A percentile compares a stretch with the other conserved stretches of the same genome.
Evolutionary conservation across 2,888 invertebrate species (phyloP).

Genomic region (Cheilosia soror): DNA sequence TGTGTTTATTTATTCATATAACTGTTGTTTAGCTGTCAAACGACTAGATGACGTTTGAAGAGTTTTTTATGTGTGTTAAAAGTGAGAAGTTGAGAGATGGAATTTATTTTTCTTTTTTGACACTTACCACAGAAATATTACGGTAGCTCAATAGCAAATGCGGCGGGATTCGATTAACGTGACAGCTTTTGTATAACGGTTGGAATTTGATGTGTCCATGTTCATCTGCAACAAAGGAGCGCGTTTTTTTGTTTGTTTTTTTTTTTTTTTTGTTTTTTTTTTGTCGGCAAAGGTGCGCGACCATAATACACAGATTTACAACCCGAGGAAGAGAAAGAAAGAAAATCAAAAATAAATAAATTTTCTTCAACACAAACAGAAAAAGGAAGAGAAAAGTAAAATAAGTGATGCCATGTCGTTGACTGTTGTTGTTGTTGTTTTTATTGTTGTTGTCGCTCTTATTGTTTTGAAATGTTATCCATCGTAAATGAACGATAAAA

Average conservation of each 20-base stretch:
- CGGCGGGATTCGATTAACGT: constrained; percentile 88
- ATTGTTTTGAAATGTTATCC: background rate
- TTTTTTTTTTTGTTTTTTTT: constrained; percentile 71
- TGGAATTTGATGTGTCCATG: constrained; percentile 87
- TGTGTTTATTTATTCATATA: constrained; percentile 7
- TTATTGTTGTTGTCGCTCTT: background rate
- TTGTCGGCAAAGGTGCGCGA: constrained; percentile 22
- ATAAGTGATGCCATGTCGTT: constrained; percentile 43
- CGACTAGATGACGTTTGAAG: constrained; percentile 5
- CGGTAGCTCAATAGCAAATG: constrained; percentile 89
- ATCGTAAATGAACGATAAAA: constrained; percentile 19
- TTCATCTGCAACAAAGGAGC: constrained; percentile 85
- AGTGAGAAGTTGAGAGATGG: constrained; percentile 14
- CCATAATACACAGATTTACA: constrained; percentile 52
- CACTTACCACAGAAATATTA: constrained; percentile 89
- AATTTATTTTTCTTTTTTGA: constrained; percentile 23
- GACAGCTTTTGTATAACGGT: constrained; percentile 90
- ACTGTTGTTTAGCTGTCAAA: constrained; percentile 37
- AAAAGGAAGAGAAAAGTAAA: constrained; percentile 20
- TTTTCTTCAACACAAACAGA: constrained; percentile 36
- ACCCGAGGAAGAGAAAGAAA: constrained; percentile 57
- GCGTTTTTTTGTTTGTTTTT: constrained; percentile 25
- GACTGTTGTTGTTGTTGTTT: no score
- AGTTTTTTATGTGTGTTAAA: background rate
- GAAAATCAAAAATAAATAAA: constrained; percentile 74